These are phyloP conservation scores for Geodia barretti DNA, from an alignment of 37 sponge, comb jelly and placozoan genomes.

Conservation along the genomic window DNA sequence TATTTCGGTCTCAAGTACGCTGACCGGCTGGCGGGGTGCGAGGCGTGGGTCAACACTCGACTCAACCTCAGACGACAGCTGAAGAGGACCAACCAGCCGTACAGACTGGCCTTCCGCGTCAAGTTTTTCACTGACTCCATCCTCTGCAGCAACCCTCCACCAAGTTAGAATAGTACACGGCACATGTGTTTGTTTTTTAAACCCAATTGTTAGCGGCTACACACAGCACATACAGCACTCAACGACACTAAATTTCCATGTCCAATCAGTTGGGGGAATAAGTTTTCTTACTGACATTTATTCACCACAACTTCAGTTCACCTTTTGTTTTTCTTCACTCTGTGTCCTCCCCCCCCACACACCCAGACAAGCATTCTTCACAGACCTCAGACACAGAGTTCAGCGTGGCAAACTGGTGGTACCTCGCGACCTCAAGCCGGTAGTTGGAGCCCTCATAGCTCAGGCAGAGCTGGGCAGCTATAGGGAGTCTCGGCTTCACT, in stretches of 20 bases:
- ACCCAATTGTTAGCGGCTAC: no score
- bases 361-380: constrained; percentile 63
- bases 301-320: no score
- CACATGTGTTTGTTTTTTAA: no score
- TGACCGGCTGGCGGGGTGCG: constrained; percentile 19
- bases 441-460: constrained; percentile 62
- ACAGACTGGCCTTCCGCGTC: constrained; percentile 55
- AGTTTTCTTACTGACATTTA: no score
- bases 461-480: constrained; percentile 68
- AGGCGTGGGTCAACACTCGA: constrained; percentile 71
- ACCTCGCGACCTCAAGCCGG: constrained; percentile 18
- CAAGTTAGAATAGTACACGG: constrained; percentile 57
- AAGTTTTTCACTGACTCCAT: constrained; percentile 70
- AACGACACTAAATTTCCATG: no score
- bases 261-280: no score
- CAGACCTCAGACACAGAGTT: constrained; percentile 54
- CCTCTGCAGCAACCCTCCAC: constrained; percentile 63
- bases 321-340: no score
- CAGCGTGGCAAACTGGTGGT: constrained; percentile 46
- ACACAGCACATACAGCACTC: no score
- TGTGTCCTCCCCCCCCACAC: not conserved
- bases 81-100: constrained; percentile 50
- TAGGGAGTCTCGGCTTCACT: not conserved
- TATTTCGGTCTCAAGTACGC: constrained; percentile 69
- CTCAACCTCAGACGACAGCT: constrained; percentile 46